phyloP scores from a whole-genome alignment of 2,797 vertebrate species.

The Gastrophryne carolinensis region DNA sequence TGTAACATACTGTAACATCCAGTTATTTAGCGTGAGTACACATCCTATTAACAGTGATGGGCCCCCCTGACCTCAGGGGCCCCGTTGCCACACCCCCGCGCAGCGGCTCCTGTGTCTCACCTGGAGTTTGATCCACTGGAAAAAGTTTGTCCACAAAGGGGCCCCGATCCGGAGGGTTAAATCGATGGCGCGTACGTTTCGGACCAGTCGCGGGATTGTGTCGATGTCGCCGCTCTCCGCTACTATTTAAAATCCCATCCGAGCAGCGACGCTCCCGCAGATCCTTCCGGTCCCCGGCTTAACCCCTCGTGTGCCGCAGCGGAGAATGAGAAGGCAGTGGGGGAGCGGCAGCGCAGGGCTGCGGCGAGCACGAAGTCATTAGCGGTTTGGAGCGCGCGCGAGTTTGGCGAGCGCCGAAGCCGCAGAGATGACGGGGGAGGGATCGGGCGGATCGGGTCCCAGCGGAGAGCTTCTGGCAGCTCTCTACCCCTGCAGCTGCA shows the following conservation, averaged over 20 bases:
- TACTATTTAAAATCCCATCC: background rate
- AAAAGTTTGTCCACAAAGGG: no score
- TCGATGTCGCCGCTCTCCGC: no score
- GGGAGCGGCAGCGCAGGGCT: background rate
- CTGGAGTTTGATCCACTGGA: no score
- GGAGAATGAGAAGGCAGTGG: background rate
- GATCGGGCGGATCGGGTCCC: background rate
- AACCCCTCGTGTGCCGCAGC: background rate
- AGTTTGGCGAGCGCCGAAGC: background rate
- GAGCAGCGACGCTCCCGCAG: background rate
- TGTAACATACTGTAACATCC: no score
- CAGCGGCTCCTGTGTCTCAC: no score
- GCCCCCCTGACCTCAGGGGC: no score
- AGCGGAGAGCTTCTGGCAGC: slow-evolving; percentile 22
- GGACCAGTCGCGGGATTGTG: no score
- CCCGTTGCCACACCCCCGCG: no score
- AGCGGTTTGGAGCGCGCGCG: slow-evolving; percentile 3
- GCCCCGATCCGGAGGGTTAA: no score
- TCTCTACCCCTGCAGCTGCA: slow-evolving; percentile 14
- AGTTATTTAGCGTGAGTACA: no score
- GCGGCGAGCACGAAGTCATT: slow-evolving; percentile 1
- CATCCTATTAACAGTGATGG: no score
- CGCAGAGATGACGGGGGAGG: slow-evolving; percentile 18
- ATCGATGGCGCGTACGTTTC: no score
- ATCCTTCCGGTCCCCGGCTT: background rate